Evolutionary conservation across 2,797 vertebrate genomes (phyloP).

Genomic region (Gambelia wislizenii): DNA sequence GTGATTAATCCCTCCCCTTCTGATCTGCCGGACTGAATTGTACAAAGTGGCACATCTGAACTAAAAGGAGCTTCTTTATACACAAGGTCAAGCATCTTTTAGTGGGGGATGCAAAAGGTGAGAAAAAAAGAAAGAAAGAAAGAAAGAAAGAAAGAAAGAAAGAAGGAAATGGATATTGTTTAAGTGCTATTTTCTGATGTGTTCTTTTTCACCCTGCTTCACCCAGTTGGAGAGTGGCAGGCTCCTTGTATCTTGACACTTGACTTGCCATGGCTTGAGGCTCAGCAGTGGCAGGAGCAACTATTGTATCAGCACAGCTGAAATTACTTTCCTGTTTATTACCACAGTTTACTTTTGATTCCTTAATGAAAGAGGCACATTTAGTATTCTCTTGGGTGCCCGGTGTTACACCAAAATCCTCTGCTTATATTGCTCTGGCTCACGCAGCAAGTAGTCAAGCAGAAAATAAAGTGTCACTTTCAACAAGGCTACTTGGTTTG

Average conservation of each 20-base stretch:
- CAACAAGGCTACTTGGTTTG: conserved; percentile 63
- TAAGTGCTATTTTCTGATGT: conserved; percentile 38
- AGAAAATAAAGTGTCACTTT: conserved; percentile 61
- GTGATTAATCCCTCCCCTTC: not conserved
- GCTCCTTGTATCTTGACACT: rapidly evolving
- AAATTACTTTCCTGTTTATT: conserved; percentile 69
- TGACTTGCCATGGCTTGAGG: conserved; percentile 10
- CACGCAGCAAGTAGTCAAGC: conserved; percentile 35
- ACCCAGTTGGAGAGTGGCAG: not conserved
- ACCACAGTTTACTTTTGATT: conserved; percentile 62
- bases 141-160: not conserved
- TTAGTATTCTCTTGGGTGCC: conserved; percentile 61
- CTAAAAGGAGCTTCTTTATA: conserved; percentile 24
- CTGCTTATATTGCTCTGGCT: conserved; percentile 59
- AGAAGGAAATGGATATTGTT: not conserved
- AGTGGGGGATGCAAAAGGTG: not conserved
- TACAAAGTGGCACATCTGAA: conserved; percentile 18
- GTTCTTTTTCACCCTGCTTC: conserved; percentile 39
- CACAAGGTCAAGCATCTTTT: conserved; percentile 46
- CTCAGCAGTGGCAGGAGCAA: not conserved
- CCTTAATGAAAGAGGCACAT: conserved; percentile 62
- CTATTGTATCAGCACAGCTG: not conserved
- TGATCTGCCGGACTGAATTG: conserved; percentile 23
- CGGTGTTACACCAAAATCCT: conserved; percentile 51
- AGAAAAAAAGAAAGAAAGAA: not conserved